Evolutionary conservation across 2,113 vertebrate species (phyloP), one percentile per base, ranked within the genome.

Genomic region (Podarcis muralis): DNA sequence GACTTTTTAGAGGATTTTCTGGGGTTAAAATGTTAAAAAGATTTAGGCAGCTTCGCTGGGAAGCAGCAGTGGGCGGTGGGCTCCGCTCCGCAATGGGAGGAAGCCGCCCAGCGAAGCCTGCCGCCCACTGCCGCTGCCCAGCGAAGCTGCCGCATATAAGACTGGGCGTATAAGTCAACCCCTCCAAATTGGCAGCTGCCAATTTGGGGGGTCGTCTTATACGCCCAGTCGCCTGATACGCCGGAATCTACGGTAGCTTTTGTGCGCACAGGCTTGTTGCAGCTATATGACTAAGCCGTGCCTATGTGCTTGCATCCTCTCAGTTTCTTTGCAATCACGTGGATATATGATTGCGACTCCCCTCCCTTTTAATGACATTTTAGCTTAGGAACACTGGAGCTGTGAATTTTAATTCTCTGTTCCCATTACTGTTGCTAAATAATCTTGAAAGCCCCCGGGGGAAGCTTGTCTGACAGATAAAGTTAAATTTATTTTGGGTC

Each of bases 401-500:
- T 83, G 82, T 92, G 92, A 92, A 0, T 92, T 69, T 6, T 32
- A 71, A 88, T 66, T 94, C 71, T 77, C 57, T 0, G 0, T 92
- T 92, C 89, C 83, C 86, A 84, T 88, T 93, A 86, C 92, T 92
- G 72, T 66, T 90, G 80, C 68, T 89, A 91, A 93, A 88, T 57
- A 80, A 88, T 85, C 87, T 62, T 87, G 74, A 77, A 87, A 88
- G 71, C 86, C 89, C 88, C 88, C 1, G 78, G 32, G 32, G 90
- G 86, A 88, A 90, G 83, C 87, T 92, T 87, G 84, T 77, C 71
- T 69, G 93, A 90, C 88, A 93, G 82, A 87, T 94, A 92, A 86
- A 69, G 57, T 92, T 95, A 87, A 90, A 91, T 92, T 93, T 92
- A 88, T 93, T 94, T 75, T 78, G 87, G 86, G 53, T 90, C 88